These are phyloP conservation scores for Archaeoteleia sp. DNA, from an alignment of 2,888 invertebrate genomes.

Conservation along the genomic window DNA sequence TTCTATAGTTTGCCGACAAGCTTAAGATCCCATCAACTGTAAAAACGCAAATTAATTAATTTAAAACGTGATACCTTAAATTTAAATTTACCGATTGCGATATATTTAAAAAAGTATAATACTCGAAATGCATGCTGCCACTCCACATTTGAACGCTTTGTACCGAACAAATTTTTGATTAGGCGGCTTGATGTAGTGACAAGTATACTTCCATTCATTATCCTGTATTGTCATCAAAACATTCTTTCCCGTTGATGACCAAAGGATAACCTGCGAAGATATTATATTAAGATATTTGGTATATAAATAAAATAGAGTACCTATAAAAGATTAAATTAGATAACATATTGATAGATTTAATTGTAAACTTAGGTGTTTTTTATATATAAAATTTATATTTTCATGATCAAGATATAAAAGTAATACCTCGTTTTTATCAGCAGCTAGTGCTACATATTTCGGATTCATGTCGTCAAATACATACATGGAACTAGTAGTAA, in stretches of 20 bases:
- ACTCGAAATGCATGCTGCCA: constrained; percentile 61
- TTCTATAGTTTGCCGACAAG: constrained; percentile 54
- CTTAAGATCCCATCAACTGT: constrained; percentile 62
- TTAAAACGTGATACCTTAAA: no score
- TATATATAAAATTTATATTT: neutral
- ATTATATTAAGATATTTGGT: neutral
- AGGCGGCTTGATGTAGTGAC: constrained; percentile 32
- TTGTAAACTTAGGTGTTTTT: constrained; percentile 2
- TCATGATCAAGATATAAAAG: neutral
- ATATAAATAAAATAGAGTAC: neutral
- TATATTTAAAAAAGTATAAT: constrained; percentile 25
- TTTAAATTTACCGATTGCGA: no score
- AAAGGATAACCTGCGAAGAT: constrained; percentile 61
- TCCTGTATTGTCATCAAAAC: constrained; percentile 30
- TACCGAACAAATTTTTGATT: constrained; percentile 34
- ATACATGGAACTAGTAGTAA: constrained; percentile 15
- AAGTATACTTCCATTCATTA: neutral
- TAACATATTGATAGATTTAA: constrained; percentile 5
- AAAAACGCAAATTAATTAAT: constrained; percentile 7
- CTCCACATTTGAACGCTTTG: constrained; percentile 57
- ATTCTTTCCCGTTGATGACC: constrained; percentile 53
- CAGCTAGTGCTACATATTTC: constrained; percentile 51
- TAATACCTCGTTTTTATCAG: constrained; percentile 52
- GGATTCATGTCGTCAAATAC: constrained; percentile 24
- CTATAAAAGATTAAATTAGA: no score